Evolutionary conservation across 2,113 vertebrate genomes (phyloP).

Genomic region (Dromiciops gliroides): DNA sequence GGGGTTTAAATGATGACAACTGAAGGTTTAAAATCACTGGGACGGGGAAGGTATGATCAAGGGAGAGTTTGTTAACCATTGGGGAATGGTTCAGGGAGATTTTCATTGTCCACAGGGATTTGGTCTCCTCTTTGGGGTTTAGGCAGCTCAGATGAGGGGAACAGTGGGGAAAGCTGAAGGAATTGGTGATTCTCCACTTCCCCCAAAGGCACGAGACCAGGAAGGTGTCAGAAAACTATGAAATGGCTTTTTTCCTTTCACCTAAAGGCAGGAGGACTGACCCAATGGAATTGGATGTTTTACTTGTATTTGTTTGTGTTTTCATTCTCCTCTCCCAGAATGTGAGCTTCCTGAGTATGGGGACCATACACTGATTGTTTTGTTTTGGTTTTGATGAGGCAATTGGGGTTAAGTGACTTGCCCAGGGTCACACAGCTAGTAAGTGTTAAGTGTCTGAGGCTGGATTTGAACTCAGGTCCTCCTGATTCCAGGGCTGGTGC

Average conservation of each 20-base stretch:
- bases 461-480: too few relatives aligned
- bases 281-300: not conserved
- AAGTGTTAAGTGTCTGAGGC: too few relatives aligned
- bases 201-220: not conserved
- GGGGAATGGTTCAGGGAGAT: not conserved
- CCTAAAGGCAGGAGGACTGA: not conserved
- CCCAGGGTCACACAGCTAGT: too few relatives aligned
- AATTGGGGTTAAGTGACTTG: too few relatives aligned
- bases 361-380: not conserved
- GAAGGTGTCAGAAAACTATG: not conserved
- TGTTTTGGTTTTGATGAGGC: too few relatives aligned
- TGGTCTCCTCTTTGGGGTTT: not conserved
- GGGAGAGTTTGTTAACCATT: not conserved
- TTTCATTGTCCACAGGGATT: not conserved
- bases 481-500: too few relatives aligned
- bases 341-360: not conserved
- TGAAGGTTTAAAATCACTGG: not conserved
- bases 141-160: not conserved
- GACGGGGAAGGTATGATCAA: not conserved
- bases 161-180: not conserved
- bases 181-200: not conserved
- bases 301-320: not conserved
- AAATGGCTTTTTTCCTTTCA: not conserved
- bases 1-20: not conserved
- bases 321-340: not conserved